Base-by-base conservation (phyloP, 1,140 invertebrate genomes). In the Antheraea mylitta region DNA sequence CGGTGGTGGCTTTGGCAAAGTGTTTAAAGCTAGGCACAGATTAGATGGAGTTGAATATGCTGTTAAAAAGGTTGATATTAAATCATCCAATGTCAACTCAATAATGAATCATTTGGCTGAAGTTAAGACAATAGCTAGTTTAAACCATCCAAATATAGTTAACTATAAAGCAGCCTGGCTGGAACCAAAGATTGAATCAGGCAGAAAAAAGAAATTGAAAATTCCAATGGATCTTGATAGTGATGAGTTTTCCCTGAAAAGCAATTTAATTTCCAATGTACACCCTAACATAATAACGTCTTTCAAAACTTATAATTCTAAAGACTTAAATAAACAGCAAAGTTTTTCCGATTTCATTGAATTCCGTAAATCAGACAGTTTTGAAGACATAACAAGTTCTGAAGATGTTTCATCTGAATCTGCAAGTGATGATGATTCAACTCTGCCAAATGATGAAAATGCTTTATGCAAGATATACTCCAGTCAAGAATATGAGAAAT, bases 131-230 rank as follows among this genome's bases (percentile, higher is more conserved):
- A 93, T 97, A 69, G 96, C 97, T 0, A 95, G 94, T 80, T 89
- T 97, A 37, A 95, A 96, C 80, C 96, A 97, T 92, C 93, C 94
- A 0, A 97, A 97, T 89, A 96, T 98, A 77, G 96, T 98, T 6
- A 94, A 95, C 7, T 98, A 97, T 79, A 97, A 97, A 92, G 95
- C 95, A 38, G 96, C 96, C 8, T 98, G 97, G 96, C 85, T 97
- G 18, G 96, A 97, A 88, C 93, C 94, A 3, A 84, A 94, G 79
- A 86, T 92, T 70, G 86, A 87, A 70, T 87, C 89, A 0, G 87
- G 67, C n/a, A 69, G 85, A 3, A 87, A 83, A 65, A 90, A 83
- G 77, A 89, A 85, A 67, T 72, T 71, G 0, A 87, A 81, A 71
- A 78, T 76, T n/a, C 76, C 81, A 61, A 86, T 90, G 81, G 86